phyloP scores from a whole-genome alignment of 2,113 vertebrate genomes.

The Setophaga petechia region DNA sequence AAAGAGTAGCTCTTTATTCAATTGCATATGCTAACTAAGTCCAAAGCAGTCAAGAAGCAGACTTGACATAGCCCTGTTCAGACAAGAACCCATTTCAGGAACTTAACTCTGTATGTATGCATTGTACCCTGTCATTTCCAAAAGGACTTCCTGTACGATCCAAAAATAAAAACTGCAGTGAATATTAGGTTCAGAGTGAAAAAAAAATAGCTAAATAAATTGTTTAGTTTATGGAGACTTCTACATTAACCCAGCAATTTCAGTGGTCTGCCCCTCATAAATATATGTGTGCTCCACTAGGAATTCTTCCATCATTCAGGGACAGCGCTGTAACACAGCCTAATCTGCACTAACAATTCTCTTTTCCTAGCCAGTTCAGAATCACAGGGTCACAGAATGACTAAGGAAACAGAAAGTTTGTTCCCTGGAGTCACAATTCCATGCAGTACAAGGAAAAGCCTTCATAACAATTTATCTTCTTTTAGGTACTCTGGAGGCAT shows the following conservation, averaged over 20 bases:
- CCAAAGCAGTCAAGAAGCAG: not conserved
- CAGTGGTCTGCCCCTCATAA: not conserved
- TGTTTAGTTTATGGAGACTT: not conserved
- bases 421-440: not conserved
- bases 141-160: rapidly evolving
- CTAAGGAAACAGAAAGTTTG: not conserved
- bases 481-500: not conserved
- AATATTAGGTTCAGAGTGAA: not conserved
- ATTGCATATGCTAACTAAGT: not conserved
- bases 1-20: not conserved
- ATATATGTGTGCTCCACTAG: not conserved
- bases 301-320: not conserved
- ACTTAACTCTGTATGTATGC: not conserved
- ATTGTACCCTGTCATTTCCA: not conserved
- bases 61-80: not conserved
- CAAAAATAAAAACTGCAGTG: not conserved
- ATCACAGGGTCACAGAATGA: not conserved
- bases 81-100: not conserved
- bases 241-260: not conserved
- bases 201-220: not conserved
- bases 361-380: not conserved
- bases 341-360: not conserved
- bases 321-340: not conserved
- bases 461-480: not conserved
- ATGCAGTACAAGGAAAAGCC: not conserved